Percentiles rank a stretch among this genome's conserved stretches.
Evolutionary conservation across 1,140 invertebrate genomes (phyloP).

Genomic region (Lanistes nyassanus): DNA sequence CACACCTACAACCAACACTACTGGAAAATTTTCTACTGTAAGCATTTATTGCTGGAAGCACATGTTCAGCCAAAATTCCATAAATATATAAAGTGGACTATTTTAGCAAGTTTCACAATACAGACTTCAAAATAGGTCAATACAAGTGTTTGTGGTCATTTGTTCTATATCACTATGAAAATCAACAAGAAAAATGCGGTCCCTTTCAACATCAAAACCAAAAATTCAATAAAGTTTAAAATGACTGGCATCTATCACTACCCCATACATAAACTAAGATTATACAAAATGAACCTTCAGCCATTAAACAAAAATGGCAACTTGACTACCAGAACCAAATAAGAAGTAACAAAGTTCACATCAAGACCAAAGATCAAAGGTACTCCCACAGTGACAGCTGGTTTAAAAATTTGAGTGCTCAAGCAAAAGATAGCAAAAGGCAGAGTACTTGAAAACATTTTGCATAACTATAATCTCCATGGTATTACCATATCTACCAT

Average conservation of each 20-base stretch:
- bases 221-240: conserved; percentile 4
- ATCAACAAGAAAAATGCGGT: conserved; percentile 14
- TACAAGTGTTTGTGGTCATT: conserved; percentile 19
- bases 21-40: conserved; percentile 22
- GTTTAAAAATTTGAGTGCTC: no score
- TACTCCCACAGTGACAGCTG: no score
- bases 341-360: background rate
- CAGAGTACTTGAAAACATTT: no score
- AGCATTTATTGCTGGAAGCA: conserved; percentile 28
- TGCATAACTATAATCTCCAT: no score
- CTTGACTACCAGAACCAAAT: background rate
- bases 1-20: no score
- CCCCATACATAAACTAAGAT: conserved; percentile 16
- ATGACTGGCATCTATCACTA: background rate
- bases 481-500: no score
- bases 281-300: conserved; percentile 3
- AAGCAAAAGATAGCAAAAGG: no score
- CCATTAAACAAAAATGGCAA: conserved; percentile 6
- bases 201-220: conserved; percentile 24
- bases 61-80: conserved; percentile 27
- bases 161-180: conserved; percentile 23
- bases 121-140: conserved; percentile 24
- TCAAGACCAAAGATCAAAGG: background rate
- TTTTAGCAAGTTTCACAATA: conserved; percentile 27
- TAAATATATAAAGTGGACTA: conserved; percentile 24